phyloP scores from a whole-genome alignment of 2,888 invertebrate species.

The Acronicta aceris region DNA sequence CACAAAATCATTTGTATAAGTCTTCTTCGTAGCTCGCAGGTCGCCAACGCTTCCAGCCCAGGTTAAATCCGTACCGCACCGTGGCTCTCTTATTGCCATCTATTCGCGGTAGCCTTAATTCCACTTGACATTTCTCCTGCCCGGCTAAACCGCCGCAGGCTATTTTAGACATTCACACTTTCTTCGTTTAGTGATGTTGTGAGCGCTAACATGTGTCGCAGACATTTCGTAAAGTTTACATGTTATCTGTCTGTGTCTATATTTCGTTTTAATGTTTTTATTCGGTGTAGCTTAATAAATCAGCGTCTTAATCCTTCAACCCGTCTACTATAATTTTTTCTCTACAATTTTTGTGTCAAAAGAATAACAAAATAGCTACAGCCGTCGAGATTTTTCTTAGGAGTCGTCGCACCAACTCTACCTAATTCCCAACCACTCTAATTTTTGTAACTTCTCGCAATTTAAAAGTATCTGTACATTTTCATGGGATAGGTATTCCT shows the following conservation, averaged over 20 bases:
- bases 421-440: no score
- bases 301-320: no score
- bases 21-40: slow-evolving; percentile 32
- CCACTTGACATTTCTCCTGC: slow-evolving; percentile 55
- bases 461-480: no score
- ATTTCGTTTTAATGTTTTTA: not conserved
- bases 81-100: slow-evolving; percentile 62
- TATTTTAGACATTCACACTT: slow-evolving; percentile 51
- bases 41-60: slow-evolving; percentile 16
- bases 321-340: no score
- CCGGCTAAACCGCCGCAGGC: slow-evolving; percentile 21
- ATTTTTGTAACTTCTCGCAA: no score
- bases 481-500: no score
- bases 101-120: slow-evolving; percentile 51
- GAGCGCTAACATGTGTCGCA: slow-evolving; percentile 25
- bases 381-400: no score
- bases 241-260: not conserved
- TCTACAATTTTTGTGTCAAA: no score
- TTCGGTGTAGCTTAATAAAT: not conserved
- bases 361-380: no score
- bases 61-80: slow-evolving; percentile 47
- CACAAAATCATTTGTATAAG: not conserved
- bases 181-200: slow-evolving; percentile 36
- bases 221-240: not conserved
- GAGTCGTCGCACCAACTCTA: no score